phyloP scores from a whole-genome alignment of 2,113 vertebrate species.

The Plestiodon gilberti region DNA sequence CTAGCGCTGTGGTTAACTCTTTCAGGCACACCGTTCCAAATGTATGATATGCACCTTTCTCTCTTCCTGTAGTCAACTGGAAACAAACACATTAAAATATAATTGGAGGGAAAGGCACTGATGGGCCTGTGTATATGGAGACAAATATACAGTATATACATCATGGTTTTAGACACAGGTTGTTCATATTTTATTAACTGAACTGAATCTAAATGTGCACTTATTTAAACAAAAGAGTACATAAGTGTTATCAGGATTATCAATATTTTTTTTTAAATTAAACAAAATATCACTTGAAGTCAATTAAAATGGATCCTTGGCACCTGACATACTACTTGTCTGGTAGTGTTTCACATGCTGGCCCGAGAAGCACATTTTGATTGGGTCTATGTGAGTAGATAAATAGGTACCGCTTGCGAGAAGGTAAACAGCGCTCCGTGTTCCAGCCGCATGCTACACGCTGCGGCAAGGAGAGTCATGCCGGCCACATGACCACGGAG shows the following conservation, averaged over 20 bases:
- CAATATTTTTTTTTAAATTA: slow-evolving; percentile 47
- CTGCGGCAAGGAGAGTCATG: too few species aligned
- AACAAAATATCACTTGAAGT: slow-evolving; percentile 41
- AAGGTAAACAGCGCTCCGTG: too few species aligned
- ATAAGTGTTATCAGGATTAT: slow-evolving; percentile 35
- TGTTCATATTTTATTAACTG: slow-evolving; percentile 59
- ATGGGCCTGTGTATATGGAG: slow-evolving; percentile 68
- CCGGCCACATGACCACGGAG: too few species aligned
- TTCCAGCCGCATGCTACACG: too few species aligned
- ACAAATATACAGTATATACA: slow-evolving; percentile 47
- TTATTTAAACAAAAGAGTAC: neutral
- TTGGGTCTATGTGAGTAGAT: too few species aligned
- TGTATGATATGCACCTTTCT: slow-evolving; percentile 53
- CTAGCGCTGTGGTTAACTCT: slow-evolving; percentile 51
- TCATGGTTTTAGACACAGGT: slow-evolving; percentile 67
- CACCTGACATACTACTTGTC: slow-evolving; percentile 33
- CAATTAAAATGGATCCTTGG: slow-evolving; percentile 38
- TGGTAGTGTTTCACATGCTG: slow-evolving; percentile 17
- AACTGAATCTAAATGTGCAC: slow-evolving; percentile 49
- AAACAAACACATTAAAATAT: slow-evolving; percentile 32
- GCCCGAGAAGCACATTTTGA: neutral
- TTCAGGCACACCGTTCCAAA: slow-evolving; percentile 63
- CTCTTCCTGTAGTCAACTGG: slow-evolving; percentile 41
- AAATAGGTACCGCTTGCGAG: too few species aligned
- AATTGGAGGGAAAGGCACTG: slow-evolving; percentile 45